These are phyloP conservation scores for Mycalesis mineus DNA, from an alignment of 2,888 invertebrate species.

Conservation along the genomic window DNA sequence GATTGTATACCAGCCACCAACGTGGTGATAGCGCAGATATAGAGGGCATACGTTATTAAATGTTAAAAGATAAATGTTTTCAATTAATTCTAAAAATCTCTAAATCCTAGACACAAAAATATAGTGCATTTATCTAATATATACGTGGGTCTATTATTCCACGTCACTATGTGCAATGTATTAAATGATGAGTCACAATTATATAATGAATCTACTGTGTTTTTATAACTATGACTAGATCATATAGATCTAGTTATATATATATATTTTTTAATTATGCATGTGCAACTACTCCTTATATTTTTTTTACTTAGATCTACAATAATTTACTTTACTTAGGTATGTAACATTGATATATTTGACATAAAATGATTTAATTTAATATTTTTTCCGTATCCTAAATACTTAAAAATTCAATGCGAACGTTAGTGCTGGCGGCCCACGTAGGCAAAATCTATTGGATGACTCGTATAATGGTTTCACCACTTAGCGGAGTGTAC, in stretches of 20 bases:
- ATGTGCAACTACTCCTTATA: conserved; percentile 2
- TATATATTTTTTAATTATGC: background rate
- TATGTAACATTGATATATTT: conserved; percentile 10
- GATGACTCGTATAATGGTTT: too few species aligned
- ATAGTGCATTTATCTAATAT: conserved; percentile 29
- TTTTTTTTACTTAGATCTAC: conserved; percentile 13
- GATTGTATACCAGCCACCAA: too few species aligned
- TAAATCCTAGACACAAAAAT: conserved; percentile 32
- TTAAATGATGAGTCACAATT: conserved; percentile 25
- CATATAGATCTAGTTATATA: background rate
- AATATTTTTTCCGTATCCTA: conserved; percentile 1
- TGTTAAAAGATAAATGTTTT: conserved; percentile 19
- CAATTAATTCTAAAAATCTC: conserved; percentile 19
- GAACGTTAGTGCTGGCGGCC: conserved; percentile 21
- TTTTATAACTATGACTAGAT: conserved; percentile 22
- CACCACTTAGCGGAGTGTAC: too few species aligned
- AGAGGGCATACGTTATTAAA: background rate
- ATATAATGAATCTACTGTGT: conserved; percentile 27
- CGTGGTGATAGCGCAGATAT: too few species aligned
- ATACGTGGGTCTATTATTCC: conserved; percentile 17
- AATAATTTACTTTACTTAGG: background rate
- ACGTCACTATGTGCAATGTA: conserved; percentile 27
- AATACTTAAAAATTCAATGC: conserved; percentile 19
- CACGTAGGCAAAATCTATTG: too few species aligned
- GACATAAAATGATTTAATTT: conserved; percentile 5